Conservation (phyloP, 2,888 invertebrate genomes). For the Tupiocoris notatus region DNA sequence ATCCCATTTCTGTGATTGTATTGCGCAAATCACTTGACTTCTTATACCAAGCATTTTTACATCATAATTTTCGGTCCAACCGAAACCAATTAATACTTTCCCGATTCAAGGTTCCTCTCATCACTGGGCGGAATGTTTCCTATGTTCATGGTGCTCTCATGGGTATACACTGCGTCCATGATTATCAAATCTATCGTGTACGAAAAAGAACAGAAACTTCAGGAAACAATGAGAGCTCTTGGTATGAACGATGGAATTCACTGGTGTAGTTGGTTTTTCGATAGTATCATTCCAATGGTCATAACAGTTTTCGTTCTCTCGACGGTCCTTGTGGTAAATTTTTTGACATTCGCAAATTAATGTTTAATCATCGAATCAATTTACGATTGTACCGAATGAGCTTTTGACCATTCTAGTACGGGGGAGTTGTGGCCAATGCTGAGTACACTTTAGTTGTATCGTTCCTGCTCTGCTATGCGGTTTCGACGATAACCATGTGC, state of each 20-base stretch:
- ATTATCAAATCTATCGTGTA: constrained; percentile 58
- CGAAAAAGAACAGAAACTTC: constrained; percentile 59
- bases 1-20: too few relatives aligned
- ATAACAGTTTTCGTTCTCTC: constrained; percentile 65
- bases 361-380: background rate
- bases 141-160: constrained; percentile 59
- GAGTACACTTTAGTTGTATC: constrained; percentile 65
- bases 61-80: too few relatives aligned
- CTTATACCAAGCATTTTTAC: too few relatives aligned
- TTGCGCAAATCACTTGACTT: too few relatives aligned
- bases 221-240: constrained; percentile 58
- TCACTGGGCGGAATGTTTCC: constrained; percentile 59
- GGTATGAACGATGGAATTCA: constrained; percentile 60
- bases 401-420: constrained; percentile 54
- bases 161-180: constrained; percentile 59
- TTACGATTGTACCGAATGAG: background rate
- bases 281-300: constrained; percentile 57
- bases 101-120: constrained; percentile 55
- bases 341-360: too few relatives aligned
- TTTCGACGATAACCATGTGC: constrained; percentile 56
- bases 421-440: constrained; percentile 70
- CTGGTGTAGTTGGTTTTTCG: constrained; percentile 63
- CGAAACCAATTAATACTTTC: too few relatives aligned
- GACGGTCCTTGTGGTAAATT: constrained; percentile 45
- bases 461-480: constrained; percentile 63